These are phyloP conservation scores for Xanthia togata DNA, from an alignment of 2,888 invertebrate genomes.

Conservation along the genomic window DNA sequence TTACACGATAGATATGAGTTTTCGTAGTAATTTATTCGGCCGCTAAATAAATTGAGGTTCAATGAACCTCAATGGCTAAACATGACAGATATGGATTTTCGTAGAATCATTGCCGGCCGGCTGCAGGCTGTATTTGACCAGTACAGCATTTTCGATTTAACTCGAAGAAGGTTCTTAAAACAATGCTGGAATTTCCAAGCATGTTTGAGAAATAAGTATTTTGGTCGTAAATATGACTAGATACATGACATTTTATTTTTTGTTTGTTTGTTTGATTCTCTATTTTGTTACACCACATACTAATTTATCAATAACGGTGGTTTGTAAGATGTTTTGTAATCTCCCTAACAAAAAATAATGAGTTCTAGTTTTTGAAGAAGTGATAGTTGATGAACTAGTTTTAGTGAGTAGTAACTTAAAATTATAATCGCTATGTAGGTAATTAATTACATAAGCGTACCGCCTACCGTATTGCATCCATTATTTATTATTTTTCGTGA, in stretches of 20 bases:
- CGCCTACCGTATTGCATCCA: not conserved
- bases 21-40: no score
- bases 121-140: no score
- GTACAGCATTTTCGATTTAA: no score
- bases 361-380: constrained; percentile 35
- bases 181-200: no score
- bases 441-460: constrained; percentile 1
- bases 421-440: not conserved
- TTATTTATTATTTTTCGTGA: not conserved
- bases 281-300: not conserved
- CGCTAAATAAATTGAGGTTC: no score
- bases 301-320: constrained; percentile 3
- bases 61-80: no score
- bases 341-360: constrained; percentile 11
- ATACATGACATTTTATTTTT: no score
- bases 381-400: constrained; percentile 51
- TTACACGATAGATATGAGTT: no score
- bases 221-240: not conserved
- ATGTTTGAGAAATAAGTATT: not conserved
- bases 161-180: no score
- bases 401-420: not conserved
- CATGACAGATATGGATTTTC: no score
- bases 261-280: not conserved
- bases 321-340: constrained; percentile 33
- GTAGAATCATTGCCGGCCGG: no score